Conservation (phyloP, 2,888 invertebrate genomes). For the Tridacna crocea region DNA sequence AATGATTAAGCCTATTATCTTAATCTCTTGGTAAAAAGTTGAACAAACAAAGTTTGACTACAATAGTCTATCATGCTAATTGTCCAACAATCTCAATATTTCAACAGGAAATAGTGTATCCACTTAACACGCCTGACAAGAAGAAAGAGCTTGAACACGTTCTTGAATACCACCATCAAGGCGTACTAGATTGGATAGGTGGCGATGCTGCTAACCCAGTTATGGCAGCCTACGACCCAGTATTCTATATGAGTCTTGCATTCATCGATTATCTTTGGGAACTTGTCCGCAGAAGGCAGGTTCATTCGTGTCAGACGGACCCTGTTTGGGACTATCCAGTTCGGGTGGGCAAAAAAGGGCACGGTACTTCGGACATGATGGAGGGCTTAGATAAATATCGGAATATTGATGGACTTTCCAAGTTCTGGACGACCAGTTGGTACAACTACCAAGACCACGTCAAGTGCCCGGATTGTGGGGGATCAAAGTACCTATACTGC, state of each 20-base stretch:
- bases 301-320: slow-evolving; percentile 32
- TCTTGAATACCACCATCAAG: slow-evolving; percentile 67
- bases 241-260: slow-evolving; percentile 71
- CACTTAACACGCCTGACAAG: not conserved
- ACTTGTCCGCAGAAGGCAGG: slow-evolving; percentile 59
- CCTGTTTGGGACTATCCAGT: slow-evolving; percentile 44
- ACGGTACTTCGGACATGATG: slow-evolving; percentile 46
- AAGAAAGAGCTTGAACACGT: not conserved
- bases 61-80: no score
- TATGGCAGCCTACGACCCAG: slow-evolving; percentile 67
- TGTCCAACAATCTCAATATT: no score
- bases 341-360: not conserved
- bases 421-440: slow-evolving; percentile 37
- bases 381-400: slow-evolving; percentile 53
- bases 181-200: slow-evolving; percentile 68
- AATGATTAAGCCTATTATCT: no score
- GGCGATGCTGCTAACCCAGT: slow-evolving; percentile 64
- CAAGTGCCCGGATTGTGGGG: slow-evolving; percentile 38
- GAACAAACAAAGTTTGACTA: no score
- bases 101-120: not conserved
- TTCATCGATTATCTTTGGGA: slow-evolving; percentile 73
- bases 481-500: slow-evolving; percentile 32
- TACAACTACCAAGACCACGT: slow-evolving; percentile 58
- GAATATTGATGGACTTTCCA: slow-evolving; percentile 50
- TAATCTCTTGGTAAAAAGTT: no score